These are phyloP conservation scores for Oreortyx pictus DNA, from an alignment of 2,797 vertebrate genomes.

Conservation along the genomic window DNA sequence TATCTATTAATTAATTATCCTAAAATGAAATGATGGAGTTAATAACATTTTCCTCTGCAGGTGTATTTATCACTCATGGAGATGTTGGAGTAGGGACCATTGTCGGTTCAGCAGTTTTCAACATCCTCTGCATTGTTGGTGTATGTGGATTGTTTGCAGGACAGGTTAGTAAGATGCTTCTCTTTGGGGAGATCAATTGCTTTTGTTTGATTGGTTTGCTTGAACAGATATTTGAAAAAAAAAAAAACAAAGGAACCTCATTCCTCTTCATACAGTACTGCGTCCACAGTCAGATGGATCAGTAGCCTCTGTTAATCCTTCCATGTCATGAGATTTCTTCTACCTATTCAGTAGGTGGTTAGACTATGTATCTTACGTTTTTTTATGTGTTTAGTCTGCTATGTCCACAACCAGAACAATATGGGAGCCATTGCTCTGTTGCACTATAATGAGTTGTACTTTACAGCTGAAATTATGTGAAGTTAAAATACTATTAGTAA, in stretches of 20 bases:
- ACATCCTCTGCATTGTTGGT: conserved; percentile 97
- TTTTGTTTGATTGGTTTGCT: neutral
- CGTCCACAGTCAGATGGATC: neutral
- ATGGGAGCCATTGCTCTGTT: neutral
- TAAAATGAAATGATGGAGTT: neutral
- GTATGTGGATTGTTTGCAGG: conserved; percentile 97
- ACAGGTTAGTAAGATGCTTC: conserved; percentile 83
- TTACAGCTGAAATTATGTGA: neutral
- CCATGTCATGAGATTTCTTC: neutral
- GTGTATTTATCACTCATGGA: conserved; percentile 97
- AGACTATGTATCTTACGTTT: neutral
- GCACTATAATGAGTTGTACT: neutral
- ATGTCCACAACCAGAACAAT: neutral
- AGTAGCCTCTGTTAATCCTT: neutral
- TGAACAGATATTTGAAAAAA: neutral
- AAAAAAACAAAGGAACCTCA: neutral
- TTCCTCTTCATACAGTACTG: neutral
- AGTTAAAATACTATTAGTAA: neutral
- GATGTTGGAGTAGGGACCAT: conserved; percentile 98
- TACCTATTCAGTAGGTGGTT: neutral
- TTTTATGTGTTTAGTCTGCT: fast-evolving
- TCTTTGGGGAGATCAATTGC: neutral
- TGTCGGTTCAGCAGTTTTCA: conserved; percentile 97
- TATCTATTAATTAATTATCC: too few species aligned
- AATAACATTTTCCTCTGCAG: conserved; percentile 73